phyloP scores from a whole-genome alignment of 2,113 vertebrate species.

The Bagarius yarrelli region DNA sequence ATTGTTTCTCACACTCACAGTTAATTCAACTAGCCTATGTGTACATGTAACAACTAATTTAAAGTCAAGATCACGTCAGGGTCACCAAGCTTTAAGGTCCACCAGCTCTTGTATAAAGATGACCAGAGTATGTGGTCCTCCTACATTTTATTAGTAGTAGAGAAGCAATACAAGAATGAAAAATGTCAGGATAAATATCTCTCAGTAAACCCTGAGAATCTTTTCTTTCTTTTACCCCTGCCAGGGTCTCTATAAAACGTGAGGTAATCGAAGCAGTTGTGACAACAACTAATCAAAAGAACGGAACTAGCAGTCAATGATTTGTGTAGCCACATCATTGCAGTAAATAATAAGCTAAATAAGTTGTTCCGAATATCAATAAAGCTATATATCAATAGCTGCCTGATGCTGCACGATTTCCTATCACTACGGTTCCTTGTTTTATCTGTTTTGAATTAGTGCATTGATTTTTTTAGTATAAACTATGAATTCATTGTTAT shows the following conservation, averaged over 20 bases:
- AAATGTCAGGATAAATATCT: constrained; percentile 42
- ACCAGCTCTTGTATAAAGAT: constrained; percentile 14
- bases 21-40: too few relatives aligned
- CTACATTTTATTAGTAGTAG: constrained; percentile 57
- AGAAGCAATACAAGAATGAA: too few relatives aligned
- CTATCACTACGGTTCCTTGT: not conserved
- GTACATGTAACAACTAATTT: too few relatives aligned
- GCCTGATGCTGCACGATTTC: not conserved
- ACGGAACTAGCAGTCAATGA: not conserved
- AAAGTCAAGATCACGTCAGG: too few relatives aligned
- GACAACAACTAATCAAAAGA: not conserved
- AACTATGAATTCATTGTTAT: not conserved
- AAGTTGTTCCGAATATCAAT: not conserved
- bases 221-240: constrained; percentile 21
- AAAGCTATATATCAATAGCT: not conserved
- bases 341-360: not conserved
- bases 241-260: too few relatives aligned
- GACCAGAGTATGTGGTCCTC: constrained; percentile 44
- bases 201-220: constrained; percentile 55
- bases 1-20: too few relatives aligned
- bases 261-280: too few relatives aligned
- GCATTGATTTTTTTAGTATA: not conserved
- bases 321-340: not conserved
- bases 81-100: too few relatives aligned
- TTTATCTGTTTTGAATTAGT: not conserved